phyloP scores from a whole-genome alignment of 1,140 invertebrate species.

The Halictus rubicundus region DNA sequence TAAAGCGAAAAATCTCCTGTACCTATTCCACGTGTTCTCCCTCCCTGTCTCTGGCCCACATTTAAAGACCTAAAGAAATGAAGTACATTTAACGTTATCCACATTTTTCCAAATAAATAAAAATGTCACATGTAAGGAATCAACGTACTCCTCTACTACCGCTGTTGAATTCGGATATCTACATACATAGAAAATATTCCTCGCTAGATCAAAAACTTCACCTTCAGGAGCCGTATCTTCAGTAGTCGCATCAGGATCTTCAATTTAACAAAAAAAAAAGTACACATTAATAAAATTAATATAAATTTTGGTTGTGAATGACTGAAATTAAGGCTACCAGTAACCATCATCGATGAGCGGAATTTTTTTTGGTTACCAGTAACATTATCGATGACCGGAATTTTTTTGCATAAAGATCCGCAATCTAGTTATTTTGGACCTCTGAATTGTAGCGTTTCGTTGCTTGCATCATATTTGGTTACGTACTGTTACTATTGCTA shows the following conservation, averaged over 20 bases:
- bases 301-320: too few species aligned
- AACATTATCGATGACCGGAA: too few species aligned
- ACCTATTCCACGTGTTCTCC: too few species aligned
- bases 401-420: too few species aligned
- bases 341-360: too few species aligned
- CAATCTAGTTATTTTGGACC: too few species aligned
- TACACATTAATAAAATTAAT: background rate
- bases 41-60: background rate
- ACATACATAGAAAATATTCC: conserved; percentile 27
- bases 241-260: conserved; percentile 19
- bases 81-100: background rate
- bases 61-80: conserved; percentile 24
- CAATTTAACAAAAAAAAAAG: background rate
- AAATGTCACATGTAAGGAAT: background rate
- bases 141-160: conserved; percentile 49
- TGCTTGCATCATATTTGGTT: background rate
- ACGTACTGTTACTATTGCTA: conserved; percentile 28
- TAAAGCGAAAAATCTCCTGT: conserved; percentile 2
- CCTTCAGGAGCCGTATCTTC: background rate
- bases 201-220: conserved; percentile 41
- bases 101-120: background rate
- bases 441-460: too few species aligned
- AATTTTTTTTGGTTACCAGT: too few species aligned
- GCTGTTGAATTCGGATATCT: conserved; percentile 47
- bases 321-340: too few species aligned